Evolutionary conservation across 2,888 invertebrate species (phyloP).

Genomic region (Bellardia pandia): DNA sequence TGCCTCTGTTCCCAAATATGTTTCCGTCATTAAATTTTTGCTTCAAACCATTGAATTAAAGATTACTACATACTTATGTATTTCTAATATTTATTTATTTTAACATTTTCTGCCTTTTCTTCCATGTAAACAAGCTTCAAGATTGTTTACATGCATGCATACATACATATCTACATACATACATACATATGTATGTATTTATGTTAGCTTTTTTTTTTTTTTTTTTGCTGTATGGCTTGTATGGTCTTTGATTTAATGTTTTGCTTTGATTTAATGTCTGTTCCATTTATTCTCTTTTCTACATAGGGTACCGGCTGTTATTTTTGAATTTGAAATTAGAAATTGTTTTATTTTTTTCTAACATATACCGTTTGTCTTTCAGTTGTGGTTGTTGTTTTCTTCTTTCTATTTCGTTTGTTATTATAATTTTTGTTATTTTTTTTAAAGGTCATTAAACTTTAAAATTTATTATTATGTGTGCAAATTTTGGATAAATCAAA

Average conservation of each 20-base stretch:
- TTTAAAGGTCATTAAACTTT: constrained; percentile 31
- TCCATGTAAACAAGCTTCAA: too few species aligned
- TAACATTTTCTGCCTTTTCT: too few species aligned
- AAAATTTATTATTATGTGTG: neutral
- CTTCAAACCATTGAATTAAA: too few species aligned
- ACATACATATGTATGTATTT: too few species aligned
- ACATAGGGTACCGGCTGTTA: constrained; percentile 33
- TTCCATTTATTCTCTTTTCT: constrained; percentile 8
- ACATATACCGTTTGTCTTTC: neutral
- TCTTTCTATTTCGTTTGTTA: neutral
- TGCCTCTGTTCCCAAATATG: too few species aligned
- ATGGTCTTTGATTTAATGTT: neutral
- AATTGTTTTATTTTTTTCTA: constrained; percentile 32
- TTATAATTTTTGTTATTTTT: constrained; percentile 6
- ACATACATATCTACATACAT: too few species aligned
- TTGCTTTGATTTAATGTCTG: neutral
- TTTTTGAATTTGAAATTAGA: constrained; percentile 42
- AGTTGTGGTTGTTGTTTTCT: neutral
- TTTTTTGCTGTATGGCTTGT: neutral
- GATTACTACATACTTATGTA: too few species aligned
- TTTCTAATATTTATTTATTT: too few species aligned
- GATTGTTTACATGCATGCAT: too few species aligned
- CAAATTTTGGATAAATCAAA: constrained; percentile 1
- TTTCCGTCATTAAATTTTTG: too few species aligned
- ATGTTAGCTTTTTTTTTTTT: too few species aligned